These are phyloP conservation scores for Microtus oregoni DNA, from an alignment of 2,113 vertebrate genomes.

Conservation along the genomic window DNA sequence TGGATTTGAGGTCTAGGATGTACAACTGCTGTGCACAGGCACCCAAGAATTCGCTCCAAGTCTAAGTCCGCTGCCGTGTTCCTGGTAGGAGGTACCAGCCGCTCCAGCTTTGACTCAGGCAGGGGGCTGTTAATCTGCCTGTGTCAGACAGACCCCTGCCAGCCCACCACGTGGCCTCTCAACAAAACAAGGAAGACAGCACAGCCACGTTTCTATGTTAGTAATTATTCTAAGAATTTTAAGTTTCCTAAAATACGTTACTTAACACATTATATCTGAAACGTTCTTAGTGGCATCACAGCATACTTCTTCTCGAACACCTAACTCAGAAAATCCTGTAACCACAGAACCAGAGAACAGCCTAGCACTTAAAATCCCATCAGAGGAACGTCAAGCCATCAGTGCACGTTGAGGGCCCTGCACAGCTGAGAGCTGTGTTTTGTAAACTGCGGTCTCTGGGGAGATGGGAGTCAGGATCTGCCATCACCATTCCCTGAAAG, in stretches of 20 bases:
- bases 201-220: not conserved
- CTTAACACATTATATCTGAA: not conserved
- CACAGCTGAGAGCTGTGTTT: not conserved
- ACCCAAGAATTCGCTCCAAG: not conserved
- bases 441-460: not conserved
- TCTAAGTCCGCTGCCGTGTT: fast-evolving
- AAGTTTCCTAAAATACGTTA: conserved; percentile 6
- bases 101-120: not conserved
- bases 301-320: not conserved
- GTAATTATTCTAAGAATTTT: not conserved
- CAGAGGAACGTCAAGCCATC: not conserved
- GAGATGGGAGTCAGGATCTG: not conserved
- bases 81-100: fast-evolving
- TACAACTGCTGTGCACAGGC: not conserved
- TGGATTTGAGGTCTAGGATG: not conserved
- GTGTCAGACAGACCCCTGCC: not conserved
- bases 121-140: not conserved
- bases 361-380: not conserved
- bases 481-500: fast-evolving
- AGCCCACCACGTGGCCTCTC: not conserved
- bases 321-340: not conserved
- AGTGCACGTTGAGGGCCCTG: not conserved
- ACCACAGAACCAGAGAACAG: not conserved
- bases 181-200: not conserved
- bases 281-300: not conserved